Conservation (phyloP, 2,888 invertebrate genomes). For the Archaeoteleia sp. region DNA sequence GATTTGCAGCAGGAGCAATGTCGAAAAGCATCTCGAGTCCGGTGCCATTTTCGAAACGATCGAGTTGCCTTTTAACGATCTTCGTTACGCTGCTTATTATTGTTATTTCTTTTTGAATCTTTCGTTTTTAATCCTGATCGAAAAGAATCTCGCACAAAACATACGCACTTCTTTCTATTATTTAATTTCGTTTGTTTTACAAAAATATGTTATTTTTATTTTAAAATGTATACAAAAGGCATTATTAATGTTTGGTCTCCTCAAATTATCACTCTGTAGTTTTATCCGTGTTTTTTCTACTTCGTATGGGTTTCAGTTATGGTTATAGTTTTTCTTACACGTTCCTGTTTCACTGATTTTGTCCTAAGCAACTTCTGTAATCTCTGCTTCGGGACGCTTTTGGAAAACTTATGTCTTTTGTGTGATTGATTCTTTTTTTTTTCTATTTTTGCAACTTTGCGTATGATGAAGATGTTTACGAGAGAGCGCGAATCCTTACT, state of each 20-base stretch:
- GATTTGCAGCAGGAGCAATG: slow-evolving; percentile 57
- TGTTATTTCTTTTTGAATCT: slow-evolving; percentile 11
- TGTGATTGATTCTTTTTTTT: slow-evolving; percentile 8
- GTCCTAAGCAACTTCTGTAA: slow-evolving; percentile 8
- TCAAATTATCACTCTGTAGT: too few relatives aligned
- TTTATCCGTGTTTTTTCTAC: slow-evolving; percentile 13
- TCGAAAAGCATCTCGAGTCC: slow-evolving; percentile 54
- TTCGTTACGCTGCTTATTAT: too few relatives aligned
- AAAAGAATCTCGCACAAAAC: too few relatives aligned
- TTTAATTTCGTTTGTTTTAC: too few relatives aligned
- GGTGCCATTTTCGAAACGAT: slow-evolving; percentile 61
- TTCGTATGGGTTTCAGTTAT: slow-evolving; percentile 8
- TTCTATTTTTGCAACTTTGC: slow-evolving; percentile 23
- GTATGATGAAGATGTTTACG: slow-evolving; percentile 50
- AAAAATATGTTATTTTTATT: too few relatives aligned
- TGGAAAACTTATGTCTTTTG: background rate
- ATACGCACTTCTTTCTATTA: background rate
- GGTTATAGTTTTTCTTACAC: slow-evolving; percentile 6
- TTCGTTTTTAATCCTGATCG: background rate
- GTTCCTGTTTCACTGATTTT: slow-evolving; percentile 8
- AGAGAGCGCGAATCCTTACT: slow-evolving; percentile 67
- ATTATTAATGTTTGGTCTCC: too few relatives aligned
- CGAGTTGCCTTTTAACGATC: slow-evolving; percentile 24
- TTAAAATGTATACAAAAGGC: too few relatives aligned
- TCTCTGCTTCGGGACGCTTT: slow-evolving; percentile 11